These are phyloP conservation scores for Condylura cristata DNA, from an alignment of 2,113 vertebrate species.

Conservation along the genomic window DNA sequence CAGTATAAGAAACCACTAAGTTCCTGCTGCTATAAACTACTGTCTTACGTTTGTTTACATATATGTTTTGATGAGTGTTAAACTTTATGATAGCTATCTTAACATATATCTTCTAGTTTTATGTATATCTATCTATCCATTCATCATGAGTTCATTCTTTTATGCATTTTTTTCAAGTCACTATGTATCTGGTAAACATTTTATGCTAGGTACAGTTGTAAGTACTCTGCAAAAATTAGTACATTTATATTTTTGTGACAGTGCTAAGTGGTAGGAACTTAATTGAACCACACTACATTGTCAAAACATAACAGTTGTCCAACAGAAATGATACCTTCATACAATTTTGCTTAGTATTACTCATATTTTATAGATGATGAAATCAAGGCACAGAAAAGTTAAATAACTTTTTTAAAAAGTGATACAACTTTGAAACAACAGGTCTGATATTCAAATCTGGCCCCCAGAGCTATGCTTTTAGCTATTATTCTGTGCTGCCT, in stretches of 20 bases:
- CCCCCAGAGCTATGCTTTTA: slow-evolving; percentile 26
- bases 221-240: slow-evolving; percentile 9
- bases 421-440: not conserved
- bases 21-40: not conserved
- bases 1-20: not conserved
- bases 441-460: not conserved
- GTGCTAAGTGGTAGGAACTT: not conserved
- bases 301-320: not conserved
- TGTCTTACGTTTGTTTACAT: not conserved
- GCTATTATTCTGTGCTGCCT: not conserved
- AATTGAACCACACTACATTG: slow-evolving; percentile 4
- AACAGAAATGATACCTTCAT: not conserved
- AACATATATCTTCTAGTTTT: not conserved
- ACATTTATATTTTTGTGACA: slow-evolving; percentile 30
- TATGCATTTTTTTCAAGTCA: not conserved
- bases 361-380: not conserved
- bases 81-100: not conserved
- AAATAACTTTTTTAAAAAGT: not conserved
- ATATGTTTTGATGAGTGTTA: not conserved
- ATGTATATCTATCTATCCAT: not conserved
- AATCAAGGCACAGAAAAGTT: slow-evolving; percentile 2
- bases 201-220: not conserved
- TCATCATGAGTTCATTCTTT: not conserved
- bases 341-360: not conserved
- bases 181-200: not conserved